Evolutionary conservation across 2,888 invertebrate genomes (phyloP).

Genomic region (Prostheceraeus crozeri): DNA sequence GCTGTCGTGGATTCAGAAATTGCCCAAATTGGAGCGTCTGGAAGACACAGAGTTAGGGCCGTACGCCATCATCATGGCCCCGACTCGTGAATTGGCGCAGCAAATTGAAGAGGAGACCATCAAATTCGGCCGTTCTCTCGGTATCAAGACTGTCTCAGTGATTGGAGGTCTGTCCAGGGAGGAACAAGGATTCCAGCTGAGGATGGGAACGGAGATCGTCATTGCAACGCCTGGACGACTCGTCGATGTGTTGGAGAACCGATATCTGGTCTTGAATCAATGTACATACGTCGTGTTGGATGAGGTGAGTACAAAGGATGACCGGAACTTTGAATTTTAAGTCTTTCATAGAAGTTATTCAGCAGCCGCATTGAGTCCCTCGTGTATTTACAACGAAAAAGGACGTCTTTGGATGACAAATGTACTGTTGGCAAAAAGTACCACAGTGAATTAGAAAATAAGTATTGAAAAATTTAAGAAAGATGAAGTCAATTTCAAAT

Average conservation of each 20-base stretch:
- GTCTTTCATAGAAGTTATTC: too few relatives aligned
- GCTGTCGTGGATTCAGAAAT: slow-evolving; percentile 89
- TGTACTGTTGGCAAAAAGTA: too few relatives aligned
- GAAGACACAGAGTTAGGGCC: slow-evolving; percentile 67
- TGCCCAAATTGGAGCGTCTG: slow-evolving; percentile 76
- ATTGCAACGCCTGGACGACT: slow-evolving; percentile 99
- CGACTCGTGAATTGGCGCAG: slow-evolving; percentile 96
- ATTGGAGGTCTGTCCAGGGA: slow-evolving; percentile 72
- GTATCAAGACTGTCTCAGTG: slow-evolving; percentile 54
- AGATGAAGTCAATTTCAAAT: too few relatives aligned
- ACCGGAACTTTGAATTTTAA: too few relatives aligned
- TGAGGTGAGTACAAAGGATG: too few relatives aligned
- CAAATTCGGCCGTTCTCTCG: slow-evolving; percentile 73
- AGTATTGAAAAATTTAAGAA: too few relatives aligned
- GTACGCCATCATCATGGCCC: slow-evolving; percentile 95
- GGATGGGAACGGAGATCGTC: slow-evolving; percentile 89
- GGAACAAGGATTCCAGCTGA: slow-evolving; percentile 90
- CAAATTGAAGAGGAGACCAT: slow-evolving; percentile 98
- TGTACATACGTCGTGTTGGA: slow-evolving; percentile 86
- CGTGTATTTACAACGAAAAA: too few relatives aligned
- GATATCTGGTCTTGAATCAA: slow-evolving; percentile 87
- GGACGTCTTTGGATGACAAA: too few relatives aligned
- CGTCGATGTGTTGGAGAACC: slow-evolving; percentile 93
- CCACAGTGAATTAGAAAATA: too few relatives aligned
- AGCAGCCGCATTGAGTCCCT: too few relatives aligned